A percentile compares a stretch with the other conserved stretches of the same genome.
Evolutionary conservation across 1,140 invertebrate genomes (phyloP).

Genomic region (Gryon sp.): DNA sequence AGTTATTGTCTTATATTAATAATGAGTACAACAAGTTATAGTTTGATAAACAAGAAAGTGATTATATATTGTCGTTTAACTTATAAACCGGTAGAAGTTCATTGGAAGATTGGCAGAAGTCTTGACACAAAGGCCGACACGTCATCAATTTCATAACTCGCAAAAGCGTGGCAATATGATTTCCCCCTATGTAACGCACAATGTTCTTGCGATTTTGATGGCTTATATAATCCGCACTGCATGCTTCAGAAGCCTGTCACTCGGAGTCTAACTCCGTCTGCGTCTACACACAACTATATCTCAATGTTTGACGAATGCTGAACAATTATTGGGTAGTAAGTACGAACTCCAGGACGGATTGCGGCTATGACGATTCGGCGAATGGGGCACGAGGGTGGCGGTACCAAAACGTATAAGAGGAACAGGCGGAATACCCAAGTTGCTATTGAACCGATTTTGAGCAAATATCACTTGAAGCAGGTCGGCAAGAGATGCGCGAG

Average conservation of each 20-base stretch:
- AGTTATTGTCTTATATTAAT: too few relatives aligned
- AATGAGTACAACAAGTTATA: too few relatives aligned
- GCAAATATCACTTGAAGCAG: conserved; percentile 79
- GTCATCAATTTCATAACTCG: conserved; percentile 43
- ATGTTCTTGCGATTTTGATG: conserved; percentile 53
- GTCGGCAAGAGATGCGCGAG: conserved; percentile 71
- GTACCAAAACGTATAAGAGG: conserved; percentile 75
- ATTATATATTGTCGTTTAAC: not conserved
- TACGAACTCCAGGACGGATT: conserved; percentile 64
- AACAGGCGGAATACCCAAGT: conserved; percentile 79
- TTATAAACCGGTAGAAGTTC: not conserved
- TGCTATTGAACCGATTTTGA: conserved; percentile 81
- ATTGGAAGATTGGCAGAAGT: conserved; percentile 4
- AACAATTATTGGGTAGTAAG: conserved; percentile 70
- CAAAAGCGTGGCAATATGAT: conserved; percentile 51
- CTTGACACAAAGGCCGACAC: conserved; percentile 26
- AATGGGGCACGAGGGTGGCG: conserved; percentile 58
- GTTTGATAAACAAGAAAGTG: too few relatives aligned
- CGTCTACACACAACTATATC: conserved; percentile 56
- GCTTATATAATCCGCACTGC: conserved; percentile 50
- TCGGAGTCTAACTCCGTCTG: conserved; percentile 54
- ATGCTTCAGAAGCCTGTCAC: conserved; percentile 58
- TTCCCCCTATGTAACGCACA: conserved; percentile 49
- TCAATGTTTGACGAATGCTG: conserved; percentile 68
- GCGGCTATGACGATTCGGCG: conserved; percentile 65